Evolutionary conservation across 2,888 invertebrate species (phyloP).

Genomic region (Hirtodrosophila histrioides): DNA sequence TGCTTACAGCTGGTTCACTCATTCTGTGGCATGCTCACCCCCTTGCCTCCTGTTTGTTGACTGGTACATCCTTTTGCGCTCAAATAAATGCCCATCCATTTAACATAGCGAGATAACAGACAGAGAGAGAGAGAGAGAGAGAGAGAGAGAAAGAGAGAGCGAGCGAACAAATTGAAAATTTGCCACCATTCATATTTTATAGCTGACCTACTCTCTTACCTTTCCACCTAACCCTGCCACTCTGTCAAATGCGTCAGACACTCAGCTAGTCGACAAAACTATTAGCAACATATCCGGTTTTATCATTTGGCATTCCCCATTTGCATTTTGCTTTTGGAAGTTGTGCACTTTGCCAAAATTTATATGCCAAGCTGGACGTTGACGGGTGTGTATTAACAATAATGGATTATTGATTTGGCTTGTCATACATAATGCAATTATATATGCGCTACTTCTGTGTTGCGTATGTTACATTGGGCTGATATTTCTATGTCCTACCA

Average conservation of each 20-base stretch:
- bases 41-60: slow-evolving; percentile 16
- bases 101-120: slow-evolving; percentile 5
- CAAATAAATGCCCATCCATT: slow-evolving; percentile 42
- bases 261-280: slow-evolving; percentile 32
- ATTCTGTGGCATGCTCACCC: slow-evolving; percentile 21
- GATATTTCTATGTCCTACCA: too few species aligned
- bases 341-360: background rate
- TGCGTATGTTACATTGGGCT: too few species aligned
- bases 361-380: too few species aligned
- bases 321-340: slow-evolving; percentile 16
- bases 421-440: too few species aligned
- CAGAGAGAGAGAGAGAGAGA: slow-evolving; percentile 9
- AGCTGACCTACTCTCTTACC: slow-evolving; percentile 16
- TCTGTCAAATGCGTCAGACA: background rate
- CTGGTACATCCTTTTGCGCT: slow-evolving; percentile 49
- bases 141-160: background rate
- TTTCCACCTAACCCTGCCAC: background rate
- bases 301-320: slow-evolving; percentile 16
- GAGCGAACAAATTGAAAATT: slow-evolving; percentile 7
- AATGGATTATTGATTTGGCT: too few species aligned
- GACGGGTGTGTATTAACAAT: too few species aligned
- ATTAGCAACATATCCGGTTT: slow-evolving; percentile 37
- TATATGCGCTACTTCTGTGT: too few species aligned
- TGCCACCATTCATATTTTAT: slow-evolving; percentile 17
- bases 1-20: background rate